Base-by-base conservation (phyloP, 2,113 vertebrate genomes). In the Ursus arctos region DNA sequence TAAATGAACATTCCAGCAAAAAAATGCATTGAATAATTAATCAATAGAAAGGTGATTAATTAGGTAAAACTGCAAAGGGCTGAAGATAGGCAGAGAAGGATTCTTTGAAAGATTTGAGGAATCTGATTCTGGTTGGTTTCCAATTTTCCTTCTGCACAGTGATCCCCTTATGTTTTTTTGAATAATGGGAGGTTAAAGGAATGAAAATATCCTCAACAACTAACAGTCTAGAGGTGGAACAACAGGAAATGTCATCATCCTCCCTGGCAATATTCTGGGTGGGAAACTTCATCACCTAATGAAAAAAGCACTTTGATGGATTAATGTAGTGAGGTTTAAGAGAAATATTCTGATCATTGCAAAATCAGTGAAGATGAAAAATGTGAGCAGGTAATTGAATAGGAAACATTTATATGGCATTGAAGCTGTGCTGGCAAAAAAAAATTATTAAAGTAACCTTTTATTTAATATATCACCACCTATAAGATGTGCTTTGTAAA, bases 331-430 rank as follows among this genome's bases (percentile, higher is more conserved):
- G 89, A 15, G 87, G 24, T 69, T 97, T 98, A 96, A 91, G 94
- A 97, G 93, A 98, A 80, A 84, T 98, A 94, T 94, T 96, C 93
- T 95, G 94, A 36, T 97, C 76, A 96, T 53, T 97, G 43, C 79
- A 97, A 79, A 98, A 97, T 96, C 96, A 96, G 47, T 95, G 85
- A 98, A 97, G 84, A 71, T 97, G 92, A 98, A 97, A 98, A 98
- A 98, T 91, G 79, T 93, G 93, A 81, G 88, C 9, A 59, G 90
- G 94, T 98, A 96, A 97, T 76, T 97, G 93, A 97, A 98, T 98
- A 97, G 95, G 55, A 96, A 55, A 53, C 82, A n/a, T 98, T 98
- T 55, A 14, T 65, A 59, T 91, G 98, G 67, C 5, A 69, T 67
- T 95, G 79, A 97, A 97, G 87, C 83, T 69, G 79, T 93, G n/a